Evolutionary conservation across 2,113 vertebrate genomes (phyloP).

Genomic region (Mastomys natalensis): DNA sequence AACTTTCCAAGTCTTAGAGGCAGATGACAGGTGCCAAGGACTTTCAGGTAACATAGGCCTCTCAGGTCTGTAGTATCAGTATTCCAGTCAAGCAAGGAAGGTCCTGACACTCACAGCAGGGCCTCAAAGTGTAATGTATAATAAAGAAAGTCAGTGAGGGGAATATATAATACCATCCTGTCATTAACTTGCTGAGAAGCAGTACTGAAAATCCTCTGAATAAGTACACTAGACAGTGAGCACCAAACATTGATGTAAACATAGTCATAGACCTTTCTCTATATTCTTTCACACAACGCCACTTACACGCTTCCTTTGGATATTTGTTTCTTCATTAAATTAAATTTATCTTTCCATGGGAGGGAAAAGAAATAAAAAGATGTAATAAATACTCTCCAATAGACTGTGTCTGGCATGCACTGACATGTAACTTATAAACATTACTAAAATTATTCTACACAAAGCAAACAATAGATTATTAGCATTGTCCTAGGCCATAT

Average conservation of each 20-base stretch:
- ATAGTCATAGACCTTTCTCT: not conserved
- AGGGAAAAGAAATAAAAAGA: not conserved
- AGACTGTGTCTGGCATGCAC: not conserved
- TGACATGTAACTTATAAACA: not conserved
- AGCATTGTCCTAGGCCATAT: not conserved
- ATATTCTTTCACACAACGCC: not conserved
- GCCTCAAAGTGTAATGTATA: not conserved
- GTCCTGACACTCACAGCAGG: not conserved
- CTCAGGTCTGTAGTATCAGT: not conserved
- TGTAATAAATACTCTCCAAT: not conserved
- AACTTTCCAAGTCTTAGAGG: not conserved
- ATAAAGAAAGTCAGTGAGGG: not conserved
- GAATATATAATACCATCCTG: not conserved
- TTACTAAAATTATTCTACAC: slow-evolving; percentile 14
- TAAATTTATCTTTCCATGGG: not conserved
- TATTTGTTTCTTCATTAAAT: not conserved
- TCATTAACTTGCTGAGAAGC: not conserved
- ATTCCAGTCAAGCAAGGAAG: not conserved
- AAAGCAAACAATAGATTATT: not conserved
- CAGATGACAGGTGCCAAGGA: not conserved
- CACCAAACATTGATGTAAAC: not conserved
- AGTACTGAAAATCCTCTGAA: not conserved
- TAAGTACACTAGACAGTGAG: not conserved
- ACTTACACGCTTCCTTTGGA: not conserved
- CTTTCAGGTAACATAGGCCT: not conserved